Evolutionary conservation across 1,140 invertebrate genomes (phyloP), one percentile per base, ranked within the genome.

Genomic region (Heliconius hewitsoni): DNA sequence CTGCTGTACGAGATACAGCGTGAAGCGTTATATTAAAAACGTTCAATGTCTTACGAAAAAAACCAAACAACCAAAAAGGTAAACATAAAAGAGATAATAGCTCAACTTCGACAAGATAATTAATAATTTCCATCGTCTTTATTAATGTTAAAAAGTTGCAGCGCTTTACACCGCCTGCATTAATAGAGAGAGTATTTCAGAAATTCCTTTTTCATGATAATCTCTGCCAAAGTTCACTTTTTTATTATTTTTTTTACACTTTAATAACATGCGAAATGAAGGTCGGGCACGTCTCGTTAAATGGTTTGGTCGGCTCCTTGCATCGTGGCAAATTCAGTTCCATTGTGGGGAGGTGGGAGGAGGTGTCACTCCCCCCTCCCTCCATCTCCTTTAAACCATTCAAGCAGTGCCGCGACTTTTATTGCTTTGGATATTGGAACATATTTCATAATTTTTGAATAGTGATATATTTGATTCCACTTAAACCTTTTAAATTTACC

Each of bases 181-280:
- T 81, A 60, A 78, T 81, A 81, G 74, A 81, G 80, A 81, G 73
- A 60, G 73, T 78, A 81, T 77, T 78, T 74, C 42, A 81, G 76
- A 77, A 46, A 16, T 42, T 78, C 74, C 79, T 85, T 87, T 86
- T 88, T 85, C 84, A 89, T 89, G 86, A 86, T 89, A 91, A 91
- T 89, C 83, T 80, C 82, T 83, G 77, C n/a, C 83, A 76, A 87
- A 89, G 84, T 87, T 86, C 82, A 82, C 80, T 76, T 86, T 89
- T 88, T 85, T 87, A 82, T 83, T 82, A 8, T 37, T 89, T 87
- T 88, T 77, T 42, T 46, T 46, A 2, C 81, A 85, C 80, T 86
- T 89, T 91, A 90, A 90, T 90, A 90, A 88, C 85, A 87, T 90
- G 87, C 87, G 87, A 87, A 91, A 89, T 86, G 83, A 86, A 89